Percentiles rank a stretch among this genome's conserved stretches.
Evolutionary conservation across 2,113 vertebrate genomes (phyloP).

Genomic region (Catagonus wagneri): DNA sequence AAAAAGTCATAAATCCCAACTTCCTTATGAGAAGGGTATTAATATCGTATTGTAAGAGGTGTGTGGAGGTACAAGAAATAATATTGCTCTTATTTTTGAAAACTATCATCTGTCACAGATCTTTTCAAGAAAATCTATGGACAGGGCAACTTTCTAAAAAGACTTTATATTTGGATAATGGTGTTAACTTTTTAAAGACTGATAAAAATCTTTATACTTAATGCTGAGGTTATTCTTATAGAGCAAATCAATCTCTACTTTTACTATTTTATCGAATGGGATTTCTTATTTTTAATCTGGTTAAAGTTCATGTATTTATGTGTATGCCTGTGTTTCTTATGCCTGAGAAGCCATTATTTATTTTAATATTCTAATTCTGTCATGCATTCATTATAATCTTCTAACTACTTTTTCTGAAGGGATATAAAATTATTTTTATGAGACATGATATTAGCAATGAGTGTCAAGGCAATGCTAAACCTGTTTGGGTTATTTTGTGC

Average conservation of each 20-base stretch:
- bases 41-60: not conserved
- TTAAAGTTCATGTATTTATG: not conserved
- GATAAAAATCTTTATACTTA: not conserved
- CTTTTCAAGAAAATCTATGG: not conserved
- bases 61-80: not conserved
- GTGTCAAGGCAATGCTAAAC: not conserved
- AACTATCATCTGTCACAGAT: not conserved
- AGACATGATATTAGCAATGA: not conserved
- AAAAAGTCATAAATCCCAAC: not conserved
- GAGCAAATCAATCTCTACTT: not conserved
- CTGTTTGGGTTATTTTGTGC: not conserved
- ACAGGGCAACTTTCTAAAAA: not conserved
- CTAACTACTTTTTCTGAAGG: not conserved
- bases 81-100: not conserved
- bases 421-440: not conserved
- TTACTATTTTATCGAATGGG: not conserved
- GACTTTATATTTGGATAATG: not conserved
- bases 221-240: not conserved
- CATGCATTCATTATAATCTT: not conserved
- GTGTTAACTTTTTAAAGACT: not conserved
- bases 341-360: not conserved
- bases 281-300: not conserved
- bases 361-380: constrained; percentile 46
- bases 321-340: not conserved
- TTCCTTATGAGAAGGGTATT: not conserved